Evolutionary conservation across 1,140 invertebrate genomes (phyloP), one percentile per base, ranked within the genome.

Genomic region (Formica exsecta): DNA sequence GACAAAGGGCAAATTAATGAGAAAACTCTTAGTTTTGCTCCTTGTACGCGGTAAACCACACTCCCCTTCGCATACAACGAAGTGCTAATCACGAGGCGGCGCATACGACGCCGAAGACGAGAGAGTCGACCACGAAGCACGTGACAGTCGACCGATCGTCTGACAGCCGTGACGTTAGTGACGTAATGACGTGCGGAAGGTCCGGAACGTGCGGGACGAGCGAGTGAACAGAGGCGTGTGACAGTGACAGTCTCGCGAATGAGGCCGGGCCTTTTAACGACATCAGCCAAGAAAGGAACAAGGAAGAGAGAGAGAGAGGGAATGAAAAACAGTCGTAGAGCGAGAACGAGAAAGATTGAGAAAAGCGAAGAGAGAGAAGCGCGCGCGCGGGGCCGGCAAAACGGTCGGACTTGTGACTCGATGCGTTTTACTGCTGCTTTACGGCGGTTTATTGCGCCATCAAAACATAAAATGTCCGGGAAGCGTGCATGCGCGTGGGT

Each of bases 391-490:
- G 48, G 48, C 48, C 48, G 4, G 83, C 51, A 75, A 65, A 87
- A 75, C 59, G 81, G 94, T 92, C 93, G 94, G 95, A 95, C 94
- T 95, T 94, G 94, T 93, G 94, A 94, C 93, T 95, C 94, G 92
- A 95, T 95, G 95, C 94, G 93, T 95, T 95, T 95, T 95, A 95
- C 93, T 94, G 93, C 94, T 95, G 92, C 94, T 95, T 95, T 94
- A 95, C 92, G 94, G 71, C 94, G 91, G 90, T 95, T 95, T 95
- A 95, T 95, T 95, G 94, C 94, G 91, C 94, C 94, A 95, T 95
- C 94, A 95, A 95, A 95, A 94, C 95, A 94, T 95, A 95, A 95
- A 95, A 95, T 94, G 94, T 93, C 94, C 92, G 92, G 92, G 90
- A 89, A 93, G 92, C 91, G 93, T 92, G 93, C 90, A 93, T 90